phyloP scores from a whole-genome alignment of 2,888 invertebrate genomes.

The Panorpa germanica region DNA sequence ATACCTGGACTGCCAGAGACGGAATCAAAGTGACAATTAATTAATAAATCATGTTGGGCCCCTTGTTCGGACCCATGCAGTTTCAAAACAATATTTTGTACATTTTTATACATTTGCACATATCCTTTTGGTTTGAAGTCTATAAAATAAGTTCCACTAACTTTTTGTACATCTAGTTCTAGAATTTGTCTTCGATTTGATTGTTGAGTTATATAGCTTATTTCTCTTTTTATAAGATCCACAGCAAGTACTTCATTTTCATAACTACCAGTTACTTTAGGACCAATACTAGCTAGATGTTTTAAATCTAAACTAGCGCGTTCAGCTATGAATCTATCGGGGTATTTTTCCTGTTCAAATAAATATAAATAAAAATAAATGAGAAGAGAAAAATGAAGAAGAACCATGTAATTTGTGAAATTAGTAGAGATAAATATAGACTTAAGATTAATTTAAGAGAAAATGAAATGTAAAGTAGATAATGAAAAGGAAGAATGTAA shows the following conservation, averaged over 20 bases:
- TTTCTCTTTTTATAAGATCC: conserved; percentile 33
- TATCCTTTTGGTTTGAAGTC: conserved; percentile 53
- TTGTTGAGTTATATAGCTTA: conserved; percentile 28
- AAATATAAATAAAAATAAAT: conserved; percentile 13
- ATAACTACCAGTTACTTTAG: conserved; percentile 50
- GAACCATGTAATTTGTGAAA: no score
- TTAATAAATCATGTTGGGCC: conserved; percentile 37
- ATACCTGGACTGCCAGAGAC: conserved; percentile 73
- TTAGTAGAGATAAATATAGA: no score
- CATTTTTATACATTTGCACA: conserved; percentile 66
- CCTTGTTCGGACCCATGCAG: conserved; percentile 32
- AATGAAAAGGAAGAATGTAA: no score
- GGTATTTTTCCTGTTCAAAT: conserved; percentile 21
- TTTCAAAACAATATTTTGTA: conserved; percentile 62
- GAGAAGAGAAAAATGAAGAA: no score
- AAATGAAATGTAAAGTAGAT: no score
- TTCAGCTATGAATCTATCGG: conserved; percentile 36
- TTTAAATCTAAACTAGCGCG: conserved; percentile 43
- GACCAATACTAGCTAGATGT: conserved; percentile 38
- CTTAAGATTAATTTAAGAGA: no score
- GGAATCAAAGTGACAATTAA: conserved; percentile 87
- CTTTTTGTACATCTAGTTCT: conserved; percentile 47
- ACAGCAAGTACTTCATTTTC: conserved; percentile 61
- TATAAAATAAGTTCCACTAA: conserved; percentile 55
- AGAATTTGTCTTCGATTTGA: conserved; percentile 33